These are phyloP conservation scores for Larimichthys crocea DNA, from an alignment of 2,113 vertebrate genomes.

Conservation along the genomic window DNA sequence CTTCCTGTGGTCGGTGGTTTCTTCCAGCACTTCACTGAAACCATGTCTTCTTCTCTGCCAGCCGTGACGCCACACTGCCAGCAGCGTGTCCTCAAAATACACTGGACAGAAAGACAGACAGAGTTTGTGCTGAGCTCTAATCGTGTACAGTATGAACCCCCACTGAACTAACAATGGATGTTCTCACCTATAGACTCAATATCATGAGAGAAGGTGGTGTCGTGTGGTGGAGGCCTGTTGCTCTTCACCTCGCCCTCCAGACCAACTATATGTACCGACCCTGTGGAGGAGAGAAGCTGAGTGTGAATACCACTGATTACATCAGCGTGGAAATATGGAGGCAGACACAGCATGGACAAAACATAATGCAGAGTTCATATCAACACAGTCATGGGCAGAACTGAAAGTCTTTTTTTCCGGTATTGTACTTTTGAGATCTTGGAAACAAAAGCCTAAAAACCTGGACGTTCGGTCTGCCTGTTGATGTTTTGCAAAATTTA, in stretches of 20 bases:
- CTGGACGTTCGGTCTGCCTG: background rate
- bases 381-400: background rate
- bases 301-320: background rate
- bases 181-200: constrained; percentile 88
- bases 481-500: background rate
- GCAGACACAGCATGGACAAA: background rate
- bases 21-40: constrained; percentile 82
- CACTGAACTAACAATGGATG: background rate
- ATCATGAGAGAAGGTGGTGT: constrained; percentile 80
- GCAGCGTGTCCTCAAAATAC: constrained; percentile 84
- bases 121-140: background rate
- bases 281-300: constrained; percentile 57
- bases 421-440: background rate
- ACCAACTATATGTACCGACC: constrained; percentile 83
- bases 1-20: constrained; percentile 84
- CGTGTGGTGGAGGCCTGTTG: constrained; percentile 58
- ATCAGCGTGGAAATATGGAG: background rate
- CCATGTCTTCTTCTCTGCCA: constrained; percentile 85
- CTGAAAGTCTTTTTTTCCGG: no score
- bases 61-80: constrained; percentile 91
- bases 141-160: fast-evolving
- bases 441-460: background rate
- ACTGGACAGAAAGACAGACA: constrained; percentile 71
- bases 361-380: background rate
- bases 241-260: constrained; percentile 81